Evolutionary conservation across 2,113 vertebrate genomes (phyloP).

Genomic region (Willisornis vidua): DNA sequence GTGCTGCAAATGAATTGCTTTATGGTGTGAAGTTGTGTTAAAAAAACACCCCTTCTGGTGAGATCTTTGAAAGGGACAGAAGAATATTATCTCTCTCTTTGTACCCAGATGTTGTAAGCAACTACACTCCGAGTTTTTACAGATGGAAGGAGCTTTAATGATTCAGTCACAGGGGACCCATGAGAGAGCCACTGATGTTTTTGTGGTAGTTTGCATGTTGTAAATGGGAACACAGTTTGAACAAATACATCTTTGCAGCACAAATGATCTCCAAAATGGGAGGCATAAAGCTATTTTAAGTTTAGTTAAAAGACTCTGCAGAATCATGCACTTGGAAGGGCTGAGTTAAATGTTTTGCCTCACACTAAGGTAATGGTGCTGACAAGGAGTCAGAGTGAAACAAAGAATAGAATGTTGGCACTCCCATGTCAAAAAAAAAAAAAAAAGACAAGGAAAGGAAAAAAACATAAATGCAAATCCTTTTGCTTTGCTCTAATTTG

Average conservation of each 20-base stretch:
- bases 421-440: background rate
- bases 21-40: background rate
- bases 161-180: background rate
- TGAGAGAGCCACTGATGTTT: background rate
- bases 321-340: background rate
- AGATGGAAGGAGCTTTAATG: background rate
- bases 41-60: background rate
- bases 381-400: background rate
- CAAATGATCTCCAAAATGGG: background rate
- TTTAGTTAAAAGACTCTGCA: background rate
- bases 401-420: background rate
- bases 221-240: background rate
- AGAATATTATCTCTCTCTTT: background rate
- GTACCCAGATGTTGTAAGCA: background rate
- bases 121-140: background rate
- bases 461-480: background rate
- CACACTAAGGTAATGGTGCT: background rate
- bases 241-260: background rate
- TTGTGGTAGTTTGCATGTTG: background rate
- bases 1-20: background rate
- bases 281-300: background rate
- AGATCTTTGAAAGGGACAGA: background rate
- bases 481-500: background rate
- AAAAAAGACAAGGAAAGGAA: background rate
- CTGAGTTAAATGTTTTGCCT: background rate